These are phyloP conservation scores for Mellivora capensis DNA, from an alignment of 2,113 vertebrate species.

Conservation along the genomic window DNA sequence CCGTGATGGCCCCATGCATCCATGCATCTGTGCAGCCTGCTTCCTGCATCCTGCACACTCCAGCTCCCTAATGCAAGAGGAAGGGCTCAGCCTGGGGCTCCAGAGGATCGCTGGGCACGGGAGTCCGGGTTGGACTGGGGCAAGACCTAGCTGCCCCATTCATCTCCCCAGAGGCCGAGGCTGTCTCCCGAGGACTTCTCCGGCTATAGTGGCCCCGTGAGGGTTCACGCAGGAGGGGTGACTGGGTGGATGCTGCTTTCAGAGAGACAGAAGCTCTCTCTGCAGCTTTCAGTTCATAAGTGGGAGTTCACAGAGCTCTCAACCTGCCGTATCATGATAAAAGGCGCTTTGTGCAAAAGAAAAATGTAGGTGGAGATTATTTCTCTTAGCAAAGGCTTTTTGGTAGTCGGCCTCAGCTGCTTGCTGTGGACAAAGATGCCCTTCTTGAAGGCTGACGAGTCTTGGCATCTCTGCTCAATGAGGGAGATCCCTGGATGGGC, in stretches of 20 bases:
- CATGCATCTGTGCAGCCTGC: accelerated
- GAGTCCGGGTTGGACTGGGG: accelerated
- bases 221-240: not conserved
- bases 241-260: not conserved
- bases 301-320: not conserved
- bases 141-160: accelerated
- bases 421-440: too few relatives aligned
- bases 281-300: not conserved
- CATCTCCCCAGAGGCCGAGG: accelerated
- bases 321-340: not conserved
- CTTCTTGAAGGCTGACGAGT: accelerated
- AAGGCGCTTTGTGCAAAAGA: not conserved
- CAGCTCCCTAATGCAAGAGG: not conserved
- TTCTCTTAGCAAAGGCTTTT: too few relatives aligned
- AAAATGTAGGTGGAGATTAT: not conserved
- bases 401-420: too few relatives aligned
- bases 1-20: accelerated
- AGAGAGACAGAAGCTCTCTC: not conserved
- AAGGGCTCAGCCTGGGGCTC: not conserved
- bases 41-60: not conserved
- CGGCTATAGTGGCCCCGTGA: too few relatives aligned
- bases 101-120: not conserved
- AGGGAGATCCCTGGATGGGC: accelerated
- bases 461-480: accelerated
- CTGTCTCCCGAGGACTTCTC: accelerated